These are phyloP conservation scores for Chloroceryle inda DNA, from an alignment of 2,797 vertebrate genomes.

Conservation along the genomic window DNA sequence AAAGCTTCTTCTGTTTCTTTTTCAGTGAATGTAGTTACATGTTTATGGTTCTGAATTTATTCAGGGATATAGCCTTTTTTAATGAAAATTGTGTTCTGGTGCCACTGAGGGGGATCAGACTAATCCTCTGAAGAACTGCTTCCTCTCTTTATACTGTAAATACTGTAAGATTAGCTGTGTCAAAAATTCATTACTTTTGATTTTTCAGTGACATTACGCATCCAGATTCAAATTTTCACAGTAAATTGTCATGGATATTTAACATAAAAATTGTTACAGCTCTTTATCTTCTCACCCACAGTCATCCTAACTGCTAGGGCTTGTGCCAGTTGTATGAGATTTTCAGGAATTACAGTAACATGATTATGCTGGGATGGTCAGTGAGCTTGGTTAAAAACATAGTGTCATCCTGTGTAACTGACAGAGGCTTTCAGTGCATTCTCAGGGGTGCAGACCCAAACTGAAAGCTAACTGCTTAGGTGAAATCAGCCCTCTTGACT, in stretches of 20 bases:
- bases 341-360: background rate
- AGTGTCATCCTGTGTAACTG: background rate
- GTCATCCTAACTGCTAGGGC: background rate
- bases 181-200: background rate
- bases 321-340: background rate
- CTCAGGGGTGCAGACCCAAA: background rate
- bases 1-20: background rate
- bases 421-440: background rate
- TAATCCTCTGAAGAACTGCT: background rate
- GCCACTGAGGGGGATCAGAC: background rate
- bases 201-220: background rate
- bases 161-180: background rate
- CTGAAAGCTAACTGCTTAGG: background rate
- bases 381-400: background rate
- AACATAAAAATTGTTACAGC: background rate
- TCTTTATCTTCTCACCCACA: background rate
- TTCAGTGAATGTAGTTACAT: background rate
- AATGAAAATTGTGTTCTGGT: background rate
- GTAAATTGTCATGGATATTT: background rate
- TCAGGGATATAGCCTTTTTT: background rate
- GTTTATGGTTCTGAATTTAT: background rate
- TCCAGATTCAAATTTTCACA: background rate
- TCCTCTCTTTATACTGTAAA: background rate
- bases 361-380: background rate
- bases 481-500: background rate